These are phyloP conservation scores for Atherinosoma microstoma DNA, from an alignment of 2,797 vertebrate genomes.

Conservation along the genomic window DNA sequence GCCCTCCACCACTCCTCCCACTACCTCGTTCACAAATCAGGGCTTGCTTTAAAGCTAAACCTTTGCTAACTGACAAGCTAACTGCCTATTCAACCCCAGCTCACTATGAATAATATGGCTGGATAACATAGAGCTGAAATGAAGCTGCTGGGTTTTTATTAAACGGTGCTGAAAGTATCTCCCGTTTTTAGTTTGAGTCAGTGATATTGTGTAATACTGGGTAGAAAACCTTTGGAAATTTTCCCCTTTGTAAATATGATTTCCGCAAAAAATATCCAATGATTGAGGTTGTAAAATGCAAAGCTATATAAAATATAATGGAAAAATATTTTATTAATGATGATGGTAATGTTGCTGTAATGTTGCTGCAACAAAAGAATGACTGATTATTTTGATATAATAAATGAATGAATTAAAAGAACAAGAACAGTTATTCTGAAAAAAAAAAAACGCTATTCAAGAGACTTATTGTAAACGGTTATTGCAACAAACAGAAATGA, in stretches of 20 bases:
- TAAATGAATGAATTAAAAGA: not conserved
- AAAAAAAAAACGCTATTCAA: not conserved
- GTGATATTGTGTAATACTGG: not conserved
- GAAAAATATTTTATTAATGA: not conserved
- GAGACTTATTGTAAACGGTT: no score
- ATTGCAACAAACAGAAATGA: no score
- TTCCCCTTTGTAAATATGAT: not conserved
- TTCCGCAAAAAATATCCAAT: not conserved
- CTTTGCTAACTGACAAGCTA: slow-evolving; percentile 64
- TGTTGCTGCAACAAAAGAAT: not conserved
- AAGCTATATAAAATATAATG: not conserved
- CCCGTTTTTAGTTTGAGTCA: not conserved
- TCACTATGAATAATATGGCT: slow-evolving; percentile 50
- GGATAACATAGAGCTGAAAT: slow-evolving; percentile 9
- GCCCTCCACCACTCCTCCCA: slow-evolving; percentile 66
- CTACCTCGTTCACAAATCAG: slow-evolving; percentile 66
- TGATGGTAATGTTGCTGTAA: no score
- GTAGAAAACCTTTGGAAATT: not conserved
- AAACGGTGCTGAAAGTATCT: not conserved
- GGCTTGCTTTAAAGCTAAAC: slow-evolving; percentile 67
- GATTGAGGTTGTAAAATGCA: not conserved
- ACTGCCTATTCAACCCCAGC: slow-evolving; percentile 55
- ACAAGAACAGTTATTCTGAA: not conserved
- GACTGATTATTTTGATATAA: not conserved
- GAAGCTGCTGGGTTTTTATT: not conserved